Evolutionary conservation across 2,113 vertebrate genomes (phyloP).

Genomic region (Amblyopsis rosae): DNA sequence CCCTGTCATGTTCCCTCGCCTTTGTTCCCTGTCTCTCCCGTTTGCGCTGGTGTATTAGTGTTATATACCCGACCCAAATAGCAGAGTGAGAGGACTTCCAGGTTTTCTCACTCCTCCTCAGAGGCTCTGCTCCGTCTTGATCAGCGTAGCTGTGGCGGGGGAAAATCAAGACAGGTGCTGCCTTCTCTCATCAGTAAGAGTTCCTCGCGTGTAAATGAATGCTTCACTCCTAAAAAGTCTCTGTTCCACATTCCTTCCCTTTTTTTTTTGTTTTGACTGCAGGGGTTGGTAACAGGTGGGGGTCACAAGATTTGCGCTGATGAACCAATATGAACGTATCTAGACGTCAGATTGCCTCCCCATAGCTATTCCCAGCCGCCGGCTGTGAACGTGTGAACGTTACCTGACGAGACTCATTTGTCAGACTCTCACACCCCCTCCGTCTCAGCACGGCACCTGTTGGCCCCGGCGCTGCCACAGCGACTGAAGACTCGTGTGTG

Average conservation of each 20-base stretch:
- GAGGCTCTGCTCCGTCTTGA: slow-evolving; percentile 23
- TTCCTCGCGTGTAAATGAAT: slow-evolving; percentile 25
- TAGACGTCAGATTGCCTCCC: slow-evolving; percentile 34
- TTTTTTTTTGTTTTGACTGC: slow-evolving; percentile 19
- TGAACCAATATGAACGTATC: slow-evolving; percentile 58
- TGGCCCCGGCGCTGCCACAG: slow-evolving; percentile 28
- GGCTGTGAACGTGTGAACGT: slow-evolving; percentile 52
- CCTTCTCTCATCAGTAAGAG: slow-evolving; percentile 34
- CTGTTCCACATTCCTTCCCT: neutral
- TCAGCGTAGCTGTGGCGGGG: slow-evolving; percentile 15
- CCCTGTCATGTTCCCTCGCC: slow-evolving; percentile 1
- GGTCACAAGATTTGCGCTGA: slow-evolving; percentile 35
- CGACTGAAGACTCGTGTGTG: slow-evolving; percentile 25
- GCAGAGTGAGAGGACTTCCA: slow-evolving; percentile 20
- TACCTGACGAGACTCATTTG: slow-evolving; percentile 71
- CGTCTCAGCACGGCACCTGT: slow-evolving; percentile 31
- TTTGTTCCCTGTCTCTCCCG: neutral
- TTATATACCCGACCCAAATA: slow-evolving; percentile 46
- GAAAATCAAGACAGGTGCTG: slow-evolving; percentile 22
- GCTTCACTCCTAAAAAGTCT: slow-evolving; percentile 21
- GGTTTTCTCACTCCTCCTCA: slow-evolving; percentile 8
- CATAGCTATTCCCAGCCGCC: slow-evolving; percentile 30
- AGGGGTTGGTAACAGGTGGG: slow-evolving; percentile 45
- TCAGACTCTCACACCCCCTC: slow-evolving; percentile 47
- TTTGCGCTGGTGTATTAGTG: slow-evolving; percentile 40